These are phyloP conservation scores for Laticauda colubrina DNA, from an alignment of 2,113 vertebrate genomes.

Conservation along the genomic window DNA sequence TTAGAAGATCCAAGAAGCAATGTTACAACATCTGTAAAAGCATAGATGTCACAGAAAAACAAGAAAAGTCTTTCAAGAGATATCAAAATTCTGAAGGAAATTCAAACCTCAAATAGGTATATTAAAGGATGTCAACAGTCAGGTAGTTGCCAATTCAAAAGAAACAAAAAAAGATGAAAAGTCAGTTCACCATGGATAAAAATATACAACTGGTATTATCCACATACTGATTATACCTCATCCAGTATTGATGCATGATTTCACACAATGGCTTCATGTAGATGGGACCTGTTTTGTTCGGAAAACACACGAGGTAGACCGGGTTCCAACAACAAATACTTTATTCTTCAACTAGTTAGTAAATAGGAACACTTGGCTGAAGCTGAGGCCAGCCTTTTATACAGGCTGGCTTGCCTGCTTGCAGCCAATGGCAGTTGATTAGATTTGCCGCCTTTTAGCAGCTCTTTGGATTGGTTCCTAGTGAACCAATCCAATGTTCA, in stretches of 20 bases:
- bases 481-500: too few species aligned
- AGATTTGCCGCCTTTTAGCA: too few species aligned
- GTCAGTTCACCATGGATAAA: background rate
- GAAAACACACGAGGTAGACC: too few species aligned
- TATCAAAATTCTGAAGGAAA: background rate
- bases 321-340: too few species aligned
- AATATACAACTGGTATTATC: background rate
- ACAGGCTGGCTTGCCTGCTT: too few species aligned
- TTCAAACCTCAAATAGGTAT: background rate
- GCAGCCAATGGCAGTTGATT: too few species aligned
- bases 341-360: too few species aligned
- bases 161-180: background rate
- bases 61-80: background rate
- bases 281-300: too few species aligned
- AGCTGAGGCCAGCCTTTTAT: too few species aligned
- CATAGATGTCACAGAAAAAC: background rate
- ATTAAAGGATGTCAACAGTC: background rate
- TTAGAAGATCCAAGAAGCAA: background rate
- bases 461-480: too few species aligned
- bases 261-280: background rate
- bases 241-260: background rate
- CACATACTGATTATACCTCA: background rate
- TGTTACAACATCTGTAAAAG: background rate
- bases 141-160: background rate
- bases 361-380: too few species aligned